Percentiles rank a stretch among this genome's conserved stretches.
Evolutionary conservation across 2,113 vertebrate genomes (phyloP).

Genomic region (Trochalopteron elliotii): DNA sequence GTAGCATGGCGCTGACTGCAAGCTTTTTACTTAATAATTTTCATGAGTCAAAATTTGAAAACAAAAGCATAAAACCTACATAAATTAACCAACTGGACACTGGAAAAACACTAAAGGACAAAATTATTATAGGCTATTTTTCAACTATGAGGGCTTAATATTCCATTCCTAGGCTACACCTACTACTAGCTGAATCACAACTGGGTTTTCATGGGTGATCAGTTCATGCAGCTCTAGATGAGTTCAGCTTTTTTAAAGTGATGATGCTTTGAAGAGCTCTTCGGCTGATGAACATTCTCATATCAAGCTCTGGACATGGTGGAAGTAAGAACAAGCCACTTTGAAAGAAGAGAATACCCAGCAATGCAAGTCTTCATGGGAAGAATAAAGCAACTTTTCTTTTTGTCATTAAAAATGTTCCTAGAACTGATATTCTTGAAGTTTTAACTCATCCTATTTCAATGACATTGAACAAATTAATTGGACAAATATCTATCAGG

Average conservation of each 20-base stretch:
- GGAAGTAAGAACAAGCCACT: not conserved
- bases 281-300: not conserved
- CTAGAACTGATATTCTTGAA: not conserved
- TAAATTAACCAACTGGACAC: not conserved
- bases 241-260: not conserved
- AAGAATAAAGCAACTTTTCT: not conserved
- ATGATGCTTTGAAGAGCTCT: not conserved
- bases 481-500: slow-evolving; percentile 8
- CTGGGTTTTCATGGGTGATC: not conserved
- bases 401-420: not conserved
- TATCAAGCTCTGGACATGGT: not conserved
- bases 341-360: not conserved
- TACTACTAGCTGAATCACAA: not conserved
- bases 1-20: not conserved
- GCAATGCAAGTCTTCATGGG: not conserved
- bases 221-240: not conserved
- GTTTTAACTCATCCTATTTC: not conserved
- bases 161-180: not conserved
- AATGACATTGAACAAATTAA: not conserved
- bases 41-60: not conserved
- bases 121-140: not conserved
- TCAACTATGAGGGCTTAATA: not conserved
- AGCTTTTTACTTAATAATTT: not conserved
- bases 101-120: not conserved
- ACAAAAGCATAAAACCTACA: not conserved